phyloP scores from a whole-genome alignment of 2,113 vertebrate genomes.

The Ophthalmolycus amberensis region DNA sequence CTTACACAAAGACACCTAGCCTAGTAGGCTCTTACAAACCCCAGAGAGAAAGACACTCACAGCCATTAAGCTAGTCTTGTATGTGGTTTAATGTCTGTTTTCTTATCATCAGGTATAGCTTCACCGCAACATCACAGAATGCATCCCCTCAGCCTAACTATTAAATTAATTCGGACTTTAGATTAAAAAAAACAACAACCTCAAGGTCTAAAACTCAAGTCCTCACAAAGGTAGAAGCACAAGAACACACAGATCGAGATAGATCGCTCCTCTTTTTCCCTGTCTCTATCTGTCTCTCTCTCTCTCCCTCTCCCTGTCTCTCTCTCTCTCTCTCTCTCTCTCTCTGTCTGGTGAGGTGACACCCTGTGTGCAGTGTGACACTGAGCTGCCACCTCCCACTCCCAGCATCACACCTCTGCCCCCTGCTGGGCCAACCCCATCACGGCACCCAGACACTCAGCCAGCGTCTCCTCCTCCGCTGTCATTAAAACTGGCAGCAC shows the following conservation, averaged over 20 bases:
- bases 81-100: not conserved
- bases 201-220: constrained; percentile 7
- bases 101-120: not conserved
- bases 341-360: constrained; percentile 70
- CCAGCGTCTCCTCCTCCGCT: constrained; percentile 46
- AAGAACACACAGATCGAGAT: constrained; percentile 1
- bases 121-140: not conserved
- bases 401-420: constrained; percentile 80
- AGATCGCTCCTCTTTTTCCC: constrained; percentile 58
- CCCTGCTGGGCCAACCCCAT: constrained; percentile 74
- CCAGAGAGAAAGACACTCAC: constrained; percentile 7
- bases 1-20: constrained; percentile 55
- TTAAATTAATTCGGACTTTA: not conserved
- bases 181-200: not conserved
- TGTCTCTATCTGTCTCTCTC: constrained; percentile 48
- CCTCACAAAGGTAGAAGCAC: constrained; percentile 3
- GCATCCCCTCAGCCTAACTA: not conserved
- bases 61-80: not conserved
- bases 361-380: constrained; percentile 76
- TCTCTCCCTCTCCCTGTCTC: constrained; percentile 43
- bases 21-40: constrained; percentile 19
- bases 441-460: constrained; percentile 66
- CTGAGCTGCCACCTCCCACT: constrained; percentile 79
- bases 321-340: constrained; percentile 40
- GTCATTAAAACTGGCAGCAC: constrained; percentile 38